A percentile compares a stretch with the other conserved stretches of the same genome.
phyloP scores from a whole-genome alignment of 2,113 vertebrate genomes.

The Diphyllodes magnificus region DNA sequence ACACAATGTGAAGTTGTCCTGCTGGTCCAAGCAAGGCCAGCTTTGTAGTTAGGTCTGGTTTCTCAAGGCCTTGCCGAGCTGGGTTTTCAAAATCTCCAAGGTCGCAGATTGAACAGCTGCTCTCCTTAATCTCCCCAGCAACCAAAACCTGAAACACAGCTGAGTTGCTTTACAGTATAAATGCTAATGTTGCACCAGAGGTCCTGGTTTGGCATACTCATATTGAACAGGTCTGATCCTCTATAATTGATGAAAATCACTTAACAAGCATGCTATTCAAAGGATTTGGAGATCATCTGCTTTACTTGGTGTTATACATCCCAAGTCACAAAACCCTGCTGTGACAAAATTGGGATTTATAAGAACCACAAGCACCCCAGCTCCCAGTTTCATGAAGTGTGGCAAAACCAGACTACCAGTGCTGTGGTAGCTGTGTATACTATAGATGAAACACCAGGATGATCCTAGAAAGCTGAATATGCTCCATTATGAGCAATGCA shows the following conservation, averaged over 20 bases:
- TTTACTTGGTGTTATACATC: background rate
- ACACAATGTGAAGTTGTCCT: background rate
- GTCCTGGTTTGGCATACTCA: background rate
- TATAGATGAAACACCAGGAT: background rate
- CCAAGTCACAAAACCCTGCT: background rate
- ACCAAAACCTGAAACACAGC: background rate
- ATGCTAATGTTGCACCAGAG: background rate
- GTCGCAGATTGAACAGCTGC: background rate
- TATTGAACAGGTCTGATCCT: background rate
- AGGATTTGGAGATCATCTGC: background rate
- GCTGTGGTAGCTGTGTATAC: background rate
- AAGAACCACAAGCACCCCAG: rapidly evolving
- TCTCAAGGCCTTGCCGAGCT: background rate
- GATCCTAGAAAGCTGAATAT: background rate
- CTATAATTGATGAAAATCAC: background rate
- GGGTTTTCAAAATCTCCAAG: background rate
- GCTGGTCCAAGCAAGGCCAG: background rate
- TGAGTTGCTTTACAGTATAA: background rate
- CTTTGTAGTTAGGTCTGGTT: background rate
- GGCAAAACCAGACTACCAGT: background rate
- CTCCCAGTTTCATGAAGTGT: background rate
- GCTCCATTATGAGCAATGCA: background rate
- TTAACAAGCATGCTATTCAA: background rate
- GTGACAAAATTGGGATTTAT: background rate
- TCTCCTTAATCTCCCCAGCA: background rate